Evolutionary conservation across 1,140 invertebrate species (phyloP).

Genomic region (Heliconius hewitsoni): DNA sequence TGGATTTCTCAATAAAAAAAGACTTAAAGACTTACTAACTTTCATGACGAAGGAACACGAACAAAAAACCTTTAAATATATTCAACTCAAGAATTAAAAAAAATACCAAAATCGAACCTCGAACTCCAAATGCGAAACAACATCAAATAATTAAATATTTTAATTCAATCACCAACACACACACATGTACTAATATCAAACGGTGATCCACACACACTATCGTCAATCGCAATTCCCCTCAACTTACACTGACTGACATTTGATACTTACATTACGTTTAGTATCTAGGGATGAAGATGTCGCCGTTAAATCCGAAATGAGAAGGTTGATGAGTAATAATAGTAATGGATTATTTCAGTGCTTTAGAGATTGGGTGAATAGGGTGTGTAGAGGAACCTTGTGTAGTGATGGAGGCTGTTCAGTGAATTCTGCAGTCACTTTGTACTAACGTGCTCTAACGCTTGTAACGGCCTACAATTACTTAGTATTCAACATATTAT

Average conservation of each 20-base stretch:
- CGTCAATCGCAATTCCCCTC: constrained; percentile 50
- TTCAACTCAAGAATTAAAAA: too few relatives aligned
- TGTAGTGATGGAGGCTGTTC: constrained; percentile 29
- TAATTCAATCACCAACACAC: constrained; percentile 27
- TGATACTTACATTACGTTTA: constrained; percentile 59
- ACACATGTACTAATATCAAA: constrained; percentile 19
- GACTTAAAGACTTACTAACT: too few relatives aligned
- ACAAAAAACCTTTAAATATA: too few relatives aligned
- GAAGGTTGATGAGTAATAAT: constrained; percentile 69
- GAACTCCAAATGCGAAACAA: too few relatives aligned
- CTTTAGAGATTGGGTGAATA: constrained; percentile 38
- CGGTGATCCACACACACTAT: neutral
- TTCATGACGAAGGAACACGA: too few relatives aligned
- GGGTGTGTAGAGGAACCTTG: constrained; percentile 34
- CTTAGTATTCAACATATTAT: constrained; percentile 10
- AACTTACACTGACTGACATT: constrained; percentile 68
- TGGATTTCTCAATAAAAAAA: neutral
- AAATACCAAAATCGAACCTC: neutral
- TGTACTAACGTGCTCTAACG: constrained; percentile 15
- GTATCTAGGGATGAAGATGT: constrained; percentile 59
- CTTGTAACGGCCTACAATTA: neutral
- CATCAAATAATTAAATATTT: constrained; percentile 26
- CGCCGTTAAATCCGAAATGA: constrained; percentile 71
- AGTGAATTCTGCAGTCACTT: constrained; percentile 35
- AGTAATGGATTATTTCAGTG: constrained; percentile 67